These are phyloP conservation scores for Aphyosemion australe DNA, from an alignment of 2,113 vertebrate species.

Conservation along the genomic window DNA sequence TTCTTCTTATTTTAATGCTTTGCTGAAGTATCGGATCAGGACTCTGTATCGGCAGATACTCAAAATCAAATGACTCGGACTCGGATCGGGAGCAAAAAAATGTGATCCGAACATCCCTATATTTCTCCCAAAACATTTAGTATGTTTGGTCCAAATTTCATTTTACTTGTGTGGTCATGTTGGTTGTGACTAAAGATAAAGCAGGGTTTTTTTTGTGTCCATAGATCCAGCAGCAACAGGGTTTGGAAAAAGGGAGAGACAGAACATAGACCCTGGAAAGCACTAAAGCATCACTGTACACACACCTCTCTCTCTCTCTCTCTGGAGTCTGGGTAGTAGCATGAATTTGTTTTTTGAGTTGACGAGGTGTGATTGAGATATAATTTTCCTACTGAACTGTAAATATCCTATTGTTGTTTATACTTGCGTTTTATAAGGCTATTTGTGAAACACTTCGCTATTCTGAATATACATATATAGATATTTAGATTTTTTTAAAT, in stretches of 20 bases:
- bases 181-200: neutral
- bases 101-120: too few species aligned
- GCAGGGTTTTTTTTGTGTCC: neutral
- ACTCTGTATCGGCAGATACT: too few species aligned
- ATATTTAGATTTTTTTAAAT: constrained; percentile 56
- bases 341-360: constrained; percentile 80
- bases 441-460: constrained; percentile 82
- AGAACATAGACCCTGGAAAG: constrained; percentile 83
- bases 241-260: constrained; percentile 82
- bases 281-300: constrained; percentile 74
- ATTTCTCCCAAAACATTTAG: neutral
- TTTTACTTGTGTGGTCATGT: too few species aligned
- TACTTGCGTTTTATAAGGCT: constrained; percentile 85
- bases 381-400: constrained; percentile 81
- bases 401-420: constrained; percentile 83
- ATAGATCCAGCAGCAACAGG: constrained; percentile 73
- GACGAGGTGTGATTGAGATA: constrained; percentile 80
- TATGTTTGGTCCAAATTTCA: too few species aligned
- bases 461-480: constrained; percentile 75
- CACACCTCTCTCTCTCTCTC: constrained; percentile 31
- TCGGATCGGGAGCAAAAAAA: too few species aligned
- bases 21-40: too few species aligned
- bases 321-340: constrained; percentile 74
- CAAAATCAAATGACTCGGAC: too few species aligned
- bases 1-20: too few species aligned